Percentiles rank a stretch among this genome's conserved stretches.
Evolutionary conservation across 2,797 vertebrate species (phyloP).

Genomic region (Uromys caudimaculatus): DNA sequence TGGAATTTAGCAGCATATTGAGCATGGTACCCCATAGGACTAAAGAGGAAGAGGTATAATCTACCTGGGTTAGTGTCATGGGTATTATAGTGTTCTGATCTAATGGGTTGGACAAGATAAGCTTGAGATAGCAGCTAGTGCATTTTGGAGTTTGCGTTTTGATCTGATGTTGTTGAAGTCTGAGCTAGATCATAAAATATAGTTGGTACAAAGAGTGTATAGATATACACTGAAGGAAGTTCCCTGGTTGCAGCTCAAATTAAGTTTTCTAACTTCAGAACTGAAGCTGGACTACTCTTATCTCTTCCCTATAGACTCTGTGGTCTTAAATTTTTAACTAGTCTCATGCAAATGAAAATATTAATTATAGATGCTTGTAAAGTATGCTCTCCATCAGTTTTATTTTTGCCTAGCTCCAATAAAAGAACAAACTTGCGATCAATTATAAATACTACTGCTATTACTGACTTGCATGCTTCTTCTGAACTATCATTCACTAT

Average conservation of each 20-base stretch:
- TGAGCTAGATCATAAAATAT: no score
- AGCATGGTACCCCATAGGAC: not conserved
- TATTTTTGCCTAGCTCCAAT: not conserved
- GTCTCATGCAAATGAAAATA: conserved; percentile 38
- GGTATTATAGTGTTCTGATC: no score
- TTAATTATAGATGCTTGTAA: conserved; percentile 42
- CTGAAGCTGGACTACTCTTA: not conserved
- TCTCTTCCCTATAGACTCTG: not conserved
- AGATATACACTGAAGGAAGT: not conserved
- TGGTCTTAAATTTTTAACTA: conserved; percentile 49
- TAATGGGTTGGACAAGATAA: not conserved
- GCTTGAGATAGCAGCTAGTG: not conserved
- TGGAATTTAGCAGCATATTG: not conserved
- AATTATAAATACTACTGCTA: not conserved
- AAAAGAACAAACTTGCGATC: not conserved
- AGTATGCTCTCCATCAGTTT: conserved; percentile 24
- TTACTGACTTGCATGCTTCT: not conserved
- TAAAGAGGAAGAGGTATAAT: not conserved
- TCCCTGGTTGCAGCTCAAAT: not conserved
- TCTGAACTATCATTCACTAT: not conserved
- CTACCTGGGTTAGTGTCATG: not conserved
- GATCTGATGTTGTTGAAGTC: not conserved
- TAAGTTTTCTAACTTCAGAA: not conserved
- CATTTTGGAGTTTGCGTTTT: not conserved
- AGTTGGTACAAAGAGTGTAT: not conserved